Percentiles rank a stretch among this genome's conserved stretches.
These are phyloP conservation scores for Baryphthengus martii DNA, from an alignment of 2,113 vertebrate species.

Conservation along the genomic window DNA sequence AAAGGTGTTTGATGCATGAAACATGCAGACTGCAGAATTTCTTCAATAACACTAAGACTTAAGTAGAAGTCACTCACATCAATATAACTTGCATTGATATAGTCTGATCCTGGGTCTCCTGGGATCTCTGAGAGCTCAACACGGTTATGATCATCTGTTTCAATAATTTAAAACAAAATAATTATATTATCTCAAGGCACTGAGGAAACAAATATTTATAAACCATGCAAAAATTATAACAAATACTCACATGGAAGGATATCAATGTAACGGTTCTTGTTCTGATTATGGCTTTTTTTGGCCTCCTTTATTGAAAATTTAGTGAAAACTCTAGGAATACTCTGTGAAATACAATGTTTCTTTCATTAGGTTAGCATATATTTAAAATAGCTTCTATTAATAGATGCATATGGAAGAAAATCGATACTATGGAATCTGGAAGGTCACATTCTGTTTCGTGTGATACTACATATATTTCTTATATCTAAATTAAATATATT, in stretches of 20 bases:
- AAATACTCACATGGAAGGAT: conserved; percentile 91
- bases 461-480: background rate
- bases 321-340: conserved; percentile 91
- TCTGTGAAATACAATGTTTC: conserved; percentile 74
- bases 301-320: conserved; percentile 89
- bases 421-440: background rate
- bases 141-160: conserved; percentile 92
- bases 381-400: background rate
- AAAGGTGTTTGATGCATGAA: background rate
- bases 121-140: conserved; percentile 82
- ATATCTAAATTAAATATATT: background rate
- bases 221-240: background rate
- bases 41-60: background rate
- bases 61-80: conserved; percentile 77
- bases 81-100: conserved; percentile 96
- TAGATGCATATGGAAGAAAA: background rate
- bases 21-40: background rate
- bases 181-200: background rate
- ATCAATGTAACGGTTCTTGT: conserved; percentile 95
- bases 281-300: conserved; percentile 82
- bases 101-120: conserved; percentile 83
- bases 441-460: background rate
- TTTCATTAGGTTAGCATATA: background rate
- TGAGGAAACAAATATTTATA: background rate
- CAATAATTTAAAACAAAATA: background rate